Conservation (phyloP, 2,888 invertebrate species). For the Conistra vaccinii region DNA sequence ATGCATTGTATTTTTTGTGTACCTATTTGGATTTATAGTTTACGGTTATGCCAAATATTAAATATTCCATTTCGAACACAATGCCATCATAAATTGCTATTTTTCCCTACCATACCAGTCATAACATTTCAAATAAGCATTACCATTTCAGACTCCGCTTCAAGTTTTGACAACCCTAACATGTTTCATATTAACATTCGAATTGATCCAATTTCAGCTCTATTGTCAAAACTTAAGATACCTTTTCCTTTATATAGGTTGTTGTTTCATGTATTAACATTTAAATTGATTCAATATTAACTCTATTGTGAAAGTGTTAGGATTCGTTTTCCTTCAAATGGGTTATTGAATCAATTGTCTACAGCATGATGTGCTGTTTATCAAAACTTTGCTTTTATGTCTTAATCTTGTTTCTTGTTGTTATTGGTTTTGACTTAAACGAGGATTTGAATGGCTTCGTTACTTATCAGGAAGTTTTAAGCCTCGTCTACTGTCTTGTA, state of each 20-base stretch:
- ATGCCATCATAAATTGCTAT: background rate
- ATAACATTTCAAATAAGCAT: conserved; percentile 44
- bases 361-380: conserved; percentile 37
- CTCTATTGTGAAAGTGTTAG: background rate
- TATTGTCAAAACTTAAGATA: background rate
- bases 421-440: conserved; percentile 39
- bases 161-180: conserved; percentile 48
- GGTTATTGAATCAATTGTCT: conserved; percentile 20
- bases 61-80: conserved; percentile 28
- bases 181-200: conserved; percentile 17
- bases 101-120: conserved; percentile 14
- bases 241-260: conserved; percentile 4
- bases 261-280: background rate
- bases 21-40: background rate
- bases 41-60: background rate
- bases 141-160: conserved; percentile 40
- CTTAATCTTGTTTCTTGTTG: conserved; percentile 56
- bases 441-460: conserved; percentile 50
- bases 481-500: conserved; percentile 35
- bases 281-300: conserved; percentile 6
- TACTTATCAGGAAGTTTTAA: conserved; percentile 38
- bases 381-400: conserved; percentile 58
- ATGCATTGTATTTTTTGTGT: background rate
- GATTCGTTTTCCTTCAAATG: conserved; percentile 24
- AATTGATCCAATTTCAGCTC: conserved; percentile 8